Evolutionary conservation across 2,113 vertebrate genomes (phyloP).

Genomic region (Hassar affinis): DNA sequence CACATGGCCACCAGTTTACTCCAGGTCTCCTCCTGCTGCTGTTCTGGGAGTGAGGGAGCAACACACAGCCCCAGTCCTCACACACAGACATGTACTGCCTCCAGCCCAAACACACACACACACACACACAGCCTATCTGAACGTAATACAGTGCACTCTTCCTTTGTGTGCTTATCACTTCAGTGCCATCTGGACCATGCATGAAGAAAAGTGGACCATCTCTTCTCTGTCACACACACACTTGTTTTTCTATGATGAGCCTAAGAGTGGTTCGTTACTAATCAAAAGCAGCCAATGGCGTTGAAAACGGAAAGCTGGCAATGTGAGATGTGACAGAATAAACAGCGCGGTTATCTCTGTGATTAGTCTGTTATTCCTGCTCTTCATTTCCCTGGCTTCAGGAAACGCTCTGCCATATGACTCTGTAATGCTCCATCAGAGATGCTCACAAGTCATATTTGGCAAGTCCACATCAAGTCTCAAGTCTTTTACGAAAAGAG

Average conservation of each 20-base stretch:
- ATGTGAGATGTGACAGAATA: not conserved
- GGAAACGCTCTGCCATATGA: not conserved
- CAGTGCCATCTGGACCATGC: conserved; percentile 55
- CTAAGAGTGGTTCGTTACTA: not conserved
- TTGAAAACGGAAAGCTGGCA: not conserved
- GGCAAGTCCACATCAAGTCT: too few species aligned
- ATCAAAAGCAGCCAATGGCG: not conserved
- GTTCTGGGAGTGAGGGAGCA: conserved; percentile 24
- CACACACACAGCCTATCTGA: conserved; percentile 64
- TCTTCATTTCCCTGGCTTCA: not conserved
- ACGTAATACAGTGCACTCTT: conserved; percentile 38
- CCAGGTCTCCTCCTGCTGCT: conserved; percentile 32
- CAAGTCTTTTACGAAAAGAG: too few species aligned
- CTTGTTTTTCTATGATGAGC: not conserved
- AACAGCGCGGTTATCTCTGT: not conserved
- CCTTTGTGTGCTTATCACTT: conserved; percentile 38
- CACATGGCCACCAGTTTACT: conserved; percentile 22
- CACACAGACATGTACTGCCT: not conserved
- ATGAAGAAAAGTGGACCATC: not conserved
- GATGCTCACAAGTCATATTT: too few species aligned
- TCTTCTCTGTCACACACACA: conserved; percentile 60
- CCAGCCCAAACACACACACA: conserved; percentile 16
- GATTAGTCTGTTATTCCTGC: not conserved
- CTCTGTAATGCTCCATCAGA: not conserved
- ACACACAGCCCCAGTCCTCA: not conserved